Percentiles rank a stretch among this genome's conserved stretches.
These are phyloP conservation scores for Drosophila kepulauana DNA, from an alignment of 1,140 invertebrate species.

Conservation along the genomic window DNA sequence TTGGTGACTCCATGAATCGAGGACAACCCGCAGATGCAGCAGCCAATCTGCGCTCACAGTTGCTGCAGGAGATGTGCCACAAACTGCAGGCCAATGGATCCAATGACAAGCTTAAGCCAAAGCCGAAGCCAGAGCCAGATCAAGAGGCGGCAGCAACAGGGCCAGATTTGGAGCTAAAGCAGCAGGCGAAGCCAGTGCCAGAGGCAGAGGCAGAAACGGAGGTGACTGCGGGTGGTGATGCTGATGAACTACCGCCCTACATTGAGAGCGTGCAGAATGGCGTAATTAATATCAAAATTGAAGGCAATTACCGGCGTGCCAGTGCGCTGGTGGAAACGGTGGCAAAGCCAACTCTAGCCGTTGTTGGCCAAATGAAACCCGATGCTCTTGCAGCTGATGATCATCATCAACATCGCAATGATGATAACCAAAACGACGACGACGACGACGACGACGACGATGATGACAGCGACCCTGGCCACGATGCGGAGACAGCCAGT, in stretches of 20 bases:
- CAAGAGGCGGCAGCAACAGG: no score
- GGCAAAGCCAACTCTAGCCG: conserved; percentile 75
- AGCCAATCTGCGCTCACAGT: conserved; percentile 63
- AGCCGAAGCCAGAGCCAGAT: neutral
- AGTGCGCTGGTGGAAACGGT: conserved; percentile 86
- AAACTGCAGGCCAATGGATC: conserved; percentile 50
- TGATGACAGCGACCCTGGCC: conserved; percentile 75
- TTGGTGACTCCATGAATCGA: conserved; percentile 88
- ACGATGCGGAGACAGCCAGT: conserved; percentile 72
- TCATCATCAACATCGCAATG: conserved; percentile 24
- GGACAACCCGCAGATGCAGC: conserved; percentile 69
- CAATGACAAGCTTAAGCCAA: conserved; percentile 29
- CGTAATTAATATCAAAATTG: conserved; percentile 88
- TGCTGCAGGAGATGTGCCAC: conserved; percentile 77
- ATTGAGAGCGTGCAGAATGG: conserved; percentile 86
- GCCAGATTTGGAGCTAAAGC: neutral
- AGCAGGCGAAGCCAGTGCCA: neutral
- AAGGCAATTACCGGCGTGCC: conserved; percentile 88
- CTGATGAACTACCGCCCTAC: conserved; percentile 86
- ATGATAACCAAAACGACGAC: conserved; percentile 72
- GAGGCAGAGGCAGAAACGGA: neutral
- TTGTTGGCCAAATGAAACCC: conserved; percentile 85
- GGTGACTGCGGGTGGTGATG: conserved; percentile 57
- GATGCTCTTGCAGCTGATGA: conserved; percentile 81
- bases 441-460: conserved; percentile 77